A percentile compares a stretch with the other conserved stretches of the same genome.
phyloP scores from a whole-genome alignment of 1,140 invertebrate species.

The Oryzaephilus surinamensis region DNA sequence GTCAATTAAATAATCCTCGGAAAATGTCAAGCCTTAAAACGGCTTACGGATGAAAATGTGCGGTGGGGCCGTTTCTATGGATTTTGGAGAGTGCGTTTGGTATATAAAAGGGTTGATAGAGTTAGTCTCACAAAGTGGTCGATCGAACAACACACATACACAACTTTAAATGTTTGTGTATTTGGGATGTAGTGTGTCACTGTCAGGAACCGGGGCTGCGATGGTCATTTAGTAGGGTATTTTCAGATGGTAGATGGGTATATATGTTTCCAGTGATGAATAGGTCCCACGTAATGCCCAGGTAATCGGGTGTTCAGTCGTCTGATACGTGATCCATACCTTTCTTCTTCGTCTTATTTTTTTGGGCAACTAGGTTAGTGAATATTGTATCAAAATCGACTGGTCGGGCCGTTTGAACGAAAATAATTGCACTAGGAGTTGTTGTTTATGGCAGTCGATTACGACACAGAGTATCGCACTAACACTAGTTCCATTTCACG shows the following conservation, averaged over 20 bases:
- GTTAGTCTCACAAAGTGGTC: too few species aligned
- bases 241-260: slow-evolving; percentile 2
- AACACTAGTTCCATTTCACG: slow-evolving; percentile 21
- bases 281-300: slow-evolving; percentile 1
- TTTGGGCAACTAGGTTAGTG: slow-evolving; percentile 3
- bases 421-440: slow-evolving; percentile 16
- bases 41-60: too few species aligned
- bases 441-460: slow-evolving; percentile 25
- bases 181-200: too few species aligned
- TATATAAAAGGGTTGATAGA: too few species aligned
- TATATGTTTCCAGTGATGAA: slow-evolving; percentile 7
- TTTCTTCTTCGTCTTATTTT: slow-evolving; percentile 4
- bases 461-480: slow-evolving; percentile 3
- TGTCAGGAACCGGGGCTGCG: too few species aligned
- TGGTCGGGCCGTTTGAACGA: slow-evolving; percentile 2
- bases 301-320: slow-evolving; percentile 11
- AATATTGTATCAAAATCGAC: slow-evolving; percentile 17
- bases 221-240: slow-evolving; percentile 6
- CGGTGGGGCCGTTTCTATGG: too few species aligned
- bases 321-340: slow-evolving; percentile 8
- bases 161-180: too few species aligned
- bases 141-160: too few species aligned
- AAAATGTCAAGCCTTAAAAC: too few species aligned
- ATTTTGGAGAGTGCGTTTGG: too few species aligned
- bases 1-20: too few species aligned